Evolutionary conservation across 2,888 invertebrate genomes (phyloP).

Genomic region (Oxycera nigricornis): DNA sequence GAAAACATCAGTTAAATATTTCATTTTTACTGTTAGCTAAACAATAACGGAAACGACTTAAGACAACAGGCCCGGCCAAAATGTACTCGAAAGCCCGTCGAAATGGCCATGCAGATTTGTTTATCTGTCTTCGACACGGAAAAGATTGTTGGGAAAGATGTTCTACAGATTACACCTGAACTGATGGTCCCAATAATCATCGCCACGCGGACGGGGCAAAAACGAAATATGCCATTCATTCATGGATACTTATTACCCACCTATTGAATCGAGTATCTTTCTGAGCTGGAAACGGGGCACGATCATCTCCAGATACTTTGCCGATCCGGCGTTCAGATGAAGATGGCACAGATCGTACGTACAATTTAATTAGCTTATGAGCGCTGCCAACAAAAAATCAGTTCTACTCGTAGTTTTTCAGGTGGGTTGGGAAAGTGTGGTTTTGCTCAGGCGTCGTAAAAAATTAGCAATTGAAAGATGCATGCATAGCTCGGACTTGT

Average conservation of each 20-base stretch:
- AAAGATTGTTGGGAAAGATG: background rate
- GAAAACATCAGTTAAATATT: slow-evolving; percentile 30
- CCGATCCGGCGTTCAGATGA: background rate
- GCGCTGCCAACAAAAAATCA: background rate
- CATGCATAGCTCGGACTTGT: too few relatives aligned
- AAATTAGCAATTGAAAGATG: too few relatives aligned
- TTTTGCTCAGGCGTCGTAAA: background rate
- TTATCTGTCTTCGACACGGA: background rate
- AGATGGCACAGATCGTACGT: background rate
- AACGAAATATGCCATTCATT: slow-evolving; percentile 11
- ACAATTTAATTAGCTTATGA: background rate
- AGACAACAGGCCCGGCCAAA: background rate
- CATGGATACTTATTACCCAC: slow-evolving; percentile 4
- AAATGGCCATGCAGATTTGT: background rate
- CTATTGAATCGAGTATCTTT: background rate
- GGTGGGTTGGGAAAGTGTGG: background rate
- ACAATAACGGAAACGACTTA: slow-evolving; percentile 42
- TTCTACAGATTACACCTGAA: background rate
- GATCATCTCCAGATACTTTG: background rate
- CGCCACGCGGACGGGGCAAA: background rate
- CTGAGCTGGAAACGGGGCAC: background rate
- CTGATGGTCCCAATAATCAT: background rate
- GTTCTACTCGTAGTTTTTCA: background rate
- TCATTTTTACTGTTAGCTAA: slow-evolving; percentile 36
- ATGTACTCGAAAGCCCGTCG: background rate